These are phyloP conservation scores for Plotosus lineatus DNA, from an alignment of 2,113 vertebrate species.

Conservation along the genomic window DNA sequence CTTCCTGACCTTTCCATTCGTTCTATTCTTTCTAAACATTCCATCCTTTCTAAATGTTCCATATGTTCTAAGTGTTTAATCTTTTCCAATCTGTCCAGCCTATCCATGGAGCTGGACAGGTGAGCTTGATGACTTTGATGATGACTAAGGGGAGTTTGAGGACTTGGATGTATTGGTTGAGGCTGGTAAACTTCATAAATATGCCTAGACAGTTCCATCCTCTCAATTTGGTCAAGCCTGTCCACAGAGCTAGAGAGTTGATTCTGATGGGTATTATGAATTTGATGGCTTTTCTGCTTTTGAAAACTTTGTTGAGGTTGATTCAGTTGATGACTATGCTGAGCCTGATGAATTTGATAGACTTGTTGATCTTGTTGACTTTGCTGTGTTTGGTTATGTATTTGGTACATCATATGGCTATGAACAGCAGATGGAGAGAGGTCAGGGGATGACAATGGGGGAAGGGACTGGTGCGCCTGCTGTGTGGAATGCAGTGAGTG, in stretches of 20 bases:
- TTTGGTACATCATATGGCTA: constrained; percentile 66
- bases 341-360: constrained; percentile 68
- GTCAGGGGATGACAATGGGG: constrained; percentile 68
- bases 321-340: constrained; percentile 54
- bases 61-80: constrained; percentile 42
- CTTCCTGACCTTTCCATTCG: constrained; percentile 31
- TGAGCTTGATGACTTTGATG: constrained; percentile 69
- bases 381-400: constrained; percentile 59
- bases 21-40: constrained; percentile 4
- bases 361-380: constrained; percentile 58
- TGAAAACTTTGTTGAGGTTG: constrained; percentile 61
- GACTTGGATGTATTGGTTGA: constrained; percentile 62
- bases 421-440: constrained; percentile 46
- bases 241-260: constrained; percentile 55
- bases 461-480: constrained; percentile 72
- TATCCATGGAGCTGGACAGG: constrained; percentile 69
- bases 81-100: constrained; percentile 47
- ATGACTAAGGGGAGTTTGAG: constrained; percentile 63
- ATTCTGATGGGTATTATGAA: constrained; percentile 38
- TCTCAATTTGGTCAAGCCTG: constrained; percentile 51
- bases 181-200: constrained; percentile 48
- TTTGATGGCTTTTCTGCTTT: constrained; percentile 58
- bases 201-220: constrained; percentile 36
- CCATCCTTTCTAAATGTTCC: constrained; percentile 40
- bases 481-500: constrained; percentile 62